Conservation (phyloP, 2,888 invertebrate species). For the Zaprionus lineosus region DNA sequence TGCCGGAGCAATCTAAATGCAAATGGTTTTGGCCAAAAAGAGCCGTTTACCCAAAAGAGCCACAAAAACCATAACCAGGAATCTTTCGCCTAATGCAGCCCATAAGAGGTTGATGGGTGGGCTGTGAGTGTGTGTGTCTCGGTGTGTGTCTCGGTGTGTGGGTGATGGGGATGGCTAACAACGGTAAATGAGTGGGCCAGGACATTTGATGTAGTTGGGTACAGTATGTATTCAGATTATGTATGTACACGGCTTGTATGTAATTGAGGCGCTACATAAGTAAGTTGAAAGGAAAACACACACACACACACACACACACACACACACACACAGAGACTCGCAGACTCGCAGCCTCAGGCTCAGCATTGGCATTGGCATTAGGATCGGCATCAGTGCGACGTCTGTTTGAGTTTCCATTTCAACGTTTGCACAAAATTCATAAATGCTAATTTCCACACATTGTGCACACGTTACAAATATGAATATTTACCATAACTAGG, state of each 20-base stretch:
- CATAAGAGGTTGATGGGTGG: conserved; percentile 39
- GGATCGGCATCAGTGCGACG: conserved; percentile 42
- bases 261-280: neutral
- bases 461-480: conserved; percentile 77
- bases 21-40: conserved; percentile 60
- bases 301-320: too few species aligned
- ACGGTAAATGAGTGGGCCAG: neutral
- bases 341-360: too few species aligned
- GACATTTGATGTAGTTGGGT: neutral
- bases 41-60: conserved; percentile 53
- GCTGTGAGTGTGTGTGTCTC: conserved; percentile 49
- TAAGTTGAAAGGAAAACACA: neutral
- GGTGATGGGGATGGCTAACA: neutral
- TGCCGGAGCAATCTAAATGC: conserved; percentile 74
- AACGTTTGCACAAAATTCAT: conserved; percentile 80
- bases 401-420: conserved; percentile 53
- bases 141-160: neutral
- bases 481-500: conserved; percentile 77
- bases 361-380: too few species aligned
- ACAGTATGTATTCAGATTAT: neutral
- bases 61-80: conserved; percentile 72
- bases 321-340: too few species aligned
- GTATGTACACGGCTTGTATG: too few species aligned
- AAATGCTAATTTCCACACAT: conserved; percentile 81
- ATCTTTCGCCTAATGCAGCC: conserved; percentile 64